Conservation (phyloP, 1,140 invertebrate genomes). For the Anagrus nilaparvatae region DNA sequence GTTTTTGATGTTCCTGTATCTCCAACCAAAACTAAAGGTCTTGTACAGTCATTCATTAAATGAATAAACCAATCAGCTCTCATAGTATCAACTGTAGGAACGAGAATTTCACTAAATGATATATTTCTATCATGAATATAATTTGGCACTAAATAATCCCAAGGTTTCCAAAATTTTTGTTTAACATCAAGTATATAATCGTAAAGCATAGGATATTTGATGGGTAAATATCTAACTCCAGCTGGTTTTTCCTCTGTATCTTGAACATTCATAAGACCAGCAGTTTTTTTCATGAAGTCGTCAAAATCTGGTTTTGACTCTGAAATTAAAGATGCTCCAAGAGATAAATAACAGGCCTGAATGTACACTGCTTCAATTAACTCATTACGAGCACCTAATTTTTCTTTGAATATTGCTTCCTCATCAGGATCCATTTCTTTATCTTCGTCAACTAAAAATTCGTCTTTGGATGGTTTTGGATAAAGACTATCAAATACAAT, state of each 20-base stretch:
- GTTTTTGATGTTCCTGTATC: conserved; percentile 88
- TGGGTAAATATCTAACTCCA: conserved; percentile 57
- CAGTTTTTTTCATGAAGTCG: conserved; percentile 64
- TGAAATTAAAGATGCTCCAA: conserved; percentile 66
- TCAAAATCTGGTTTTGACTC: conserved; percentile 65
- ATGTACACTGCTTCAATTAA: conserved; percentile 35
- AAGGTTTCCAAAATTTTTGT: conserved; percentile 71
- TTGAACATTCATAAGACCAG: conserved; percentile 54
- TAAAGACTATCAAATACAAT: conserved; percentile 64
- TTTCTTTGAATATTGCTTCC: conserved; percentile 8
- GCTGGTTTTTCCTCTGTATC: conserved; percentile 55
- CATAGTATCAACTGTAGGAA: conserved; percentile 80
- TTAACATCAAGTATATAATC: conserved; percentile 70
- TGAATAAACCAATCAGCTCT: conserved; percentile 66
- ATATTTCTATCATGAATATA: conserved; percentile 62
- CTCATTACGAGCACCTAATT: conserved; percentile 20
- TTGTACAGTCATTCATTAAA: conserved; percentile 65
- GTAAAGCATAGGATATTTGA: conserved; percentile 55
- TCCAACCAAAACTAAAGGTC: conserved; percentile 74
- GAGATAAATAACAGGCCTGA: conserved; percentile 68
- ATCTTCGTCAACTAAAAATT: conserved; percentile 16
- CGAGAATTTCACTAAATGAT: conserved; percentile 73
- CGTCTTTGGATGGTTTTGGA: conserved; percentile 8
- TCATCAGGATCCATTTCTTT: conserved; percentile 14
- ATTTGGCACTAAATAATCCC: conserved; percentile 63